These are phyloP conservation scores for Caenorhabditis sp. DNA, from an alignment of 2,888 invertebrate species.

Conservation along the genomic window DNA sequence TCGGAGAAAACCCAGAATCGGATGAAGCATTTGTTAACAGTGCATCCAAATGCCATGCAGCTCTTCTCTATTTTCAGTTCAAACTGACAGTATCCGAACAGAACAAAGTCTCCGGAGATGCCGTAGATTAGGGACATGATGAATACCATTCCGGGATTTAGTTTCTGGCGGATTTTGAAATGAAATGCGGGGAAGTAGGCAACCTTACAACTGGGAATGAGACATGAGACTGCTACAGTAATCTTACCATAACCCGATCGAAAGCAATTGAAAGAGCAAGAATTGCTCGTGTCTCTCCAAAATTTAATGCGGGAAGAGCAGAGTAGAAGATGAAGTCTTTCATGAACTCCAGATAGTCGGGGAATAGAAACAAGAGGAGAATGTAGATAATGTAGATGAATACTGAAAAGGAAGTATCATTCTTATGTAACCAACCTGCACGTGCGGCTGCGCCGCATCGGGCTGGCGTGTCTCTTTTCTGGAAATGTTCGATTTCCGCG, in stretches of 20 bases:
- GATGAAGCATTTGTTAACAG: slow-evolving; percentile 1
- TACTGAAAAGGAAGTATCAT: no score
- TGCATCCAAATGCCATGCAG: slow-evolving; percentile 1
- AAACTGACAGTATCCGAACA: background rate
- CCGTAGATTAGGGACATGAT: background rate
- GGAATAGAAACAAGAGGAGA: background rate
- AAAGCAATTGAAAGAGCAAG: background rate
- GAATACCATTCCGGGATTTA: background rate
- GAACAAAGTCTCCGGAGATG: background rate
- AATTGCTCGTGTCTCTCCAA: slow-evolving; percentile 2
- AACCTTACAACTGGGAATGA: background rate
- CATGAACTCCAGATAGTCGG: background rate
- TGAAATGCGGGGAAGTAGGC: background rate
- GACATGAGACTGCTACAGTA: background rate
- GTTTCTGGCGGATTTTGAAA: background rate
- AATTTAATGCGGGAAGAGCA: background rate
- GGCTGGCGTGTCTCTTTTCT: no score
- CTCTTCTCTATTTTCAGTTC: background rate
- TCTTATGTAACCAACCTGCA: no score
- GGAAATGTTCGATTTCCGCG: no score
- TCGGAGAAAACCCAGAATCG: background rate
- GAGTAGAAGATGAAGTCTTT: slow-evolving; percentile 4
- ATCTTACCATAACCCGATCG: background rate
- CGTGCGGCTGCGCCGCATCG: no score
- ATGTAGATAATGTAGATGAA: background rate